Percentiles rank a stretch among this genome's conserved stretches.
These are phyloP conservation scores for Chrysomela aeneicollis DNA, from an alignment of 2,888 invertebrate genomes.

Conservation along the genomic window DNA sequence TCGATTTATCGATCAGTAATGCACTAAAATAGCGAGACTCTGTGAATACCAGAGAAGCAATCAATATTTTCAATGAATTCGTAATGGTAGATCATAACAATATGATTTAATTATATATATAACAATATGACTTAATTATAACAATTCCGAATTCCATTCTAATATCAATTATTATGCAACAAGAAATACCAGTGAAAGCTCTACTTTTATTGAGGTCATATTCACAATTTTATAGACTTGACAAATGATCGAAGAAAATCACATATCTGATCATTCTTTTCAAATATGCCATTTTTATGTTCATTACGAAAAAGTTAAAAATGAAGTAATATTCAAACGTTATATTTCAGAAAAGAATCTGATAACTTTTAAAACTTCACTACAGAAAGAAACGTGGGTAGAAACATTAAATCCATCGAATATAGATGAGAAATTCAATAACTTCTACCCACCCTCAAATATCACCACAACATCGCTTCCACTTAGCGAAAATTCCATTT, in stretches of 20 bases:
- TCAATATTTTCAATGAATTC: conserved; percentile 8
- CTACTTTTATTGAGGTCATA: conserved; percentile 8
- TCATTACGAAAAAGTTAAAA: no score
- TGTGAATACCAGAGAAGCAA: conserved; percentile 8
- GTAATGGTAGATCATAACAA: conserved; percentile 1
- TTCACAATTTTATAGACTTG: not conserved
- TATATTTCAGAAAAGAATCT: conserved; percentile 7
- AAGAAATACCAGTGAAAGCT: conserved; percentile 6
- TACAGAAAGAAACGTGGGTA: not conserved
- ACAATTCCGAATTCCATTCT: no score
- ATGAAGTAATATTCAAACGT: no score
- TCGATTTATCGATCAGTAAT: no score
- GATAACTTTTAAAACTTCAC: no score
- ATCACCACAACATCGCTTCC: conserved; percentile 4
- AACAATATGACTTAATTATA: no score
- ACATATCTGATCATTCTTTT: conserved; percentile 8
- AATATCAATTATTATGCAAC: not conserved
- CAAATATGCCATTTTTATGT: not conserved
- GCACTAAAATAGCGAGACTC: no score
- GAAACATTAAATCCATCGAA: not conserved
- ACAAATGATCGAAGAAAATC: conserved; percentile 4
- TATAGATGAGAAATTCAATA: conserved; percentile 8
- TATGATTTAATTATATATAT: no score
- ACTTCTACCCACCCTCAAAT: conserved; percentile 1
- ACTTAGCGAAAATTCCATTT: conserved; percentile 1